phyloP scores from a whole-genome alignment of 2,113 vertebrate genomes.

The Ptyas mucosa region DNA sequence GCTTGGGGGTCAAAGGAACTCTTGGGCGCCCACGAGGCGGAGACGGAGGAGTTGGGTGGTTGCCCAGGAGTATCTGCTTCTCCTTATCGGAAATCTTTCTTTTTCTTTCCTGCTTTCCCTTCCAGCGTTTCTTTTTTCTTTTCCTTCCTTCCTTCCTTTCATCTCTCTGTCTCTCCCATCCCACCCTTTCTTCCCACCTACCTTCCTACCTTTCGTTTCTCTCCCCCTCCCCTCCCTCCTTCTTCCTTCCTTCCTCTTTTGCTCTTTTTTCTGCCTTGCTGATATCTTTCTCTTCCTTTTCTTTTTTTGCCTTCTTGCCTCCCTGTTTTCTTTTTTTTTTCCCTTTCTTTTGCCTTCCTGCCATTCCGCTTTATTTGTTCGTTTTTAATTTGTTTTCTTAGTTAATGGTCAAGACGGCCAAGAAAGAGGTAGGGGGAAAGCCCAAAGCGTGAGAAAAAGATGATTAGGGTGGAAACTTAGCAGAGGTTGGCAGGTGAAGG shows the following conservation, averaged over 20 bases:
- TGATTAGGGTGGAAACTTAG: neutral
- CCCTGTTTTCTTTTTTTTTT: neutral
- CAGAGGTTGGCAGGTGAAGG: neutral
- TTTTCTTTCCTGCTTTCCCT: neutral
- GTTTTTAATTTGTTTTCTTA: neutral
- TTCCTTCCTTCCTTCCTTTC: neutral
- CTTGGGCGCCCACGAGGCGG: neutral
- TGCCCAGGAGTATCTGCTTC: neutral
- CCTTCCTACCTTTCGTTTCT: neutral
- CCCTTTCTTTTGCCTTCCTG: neutral
- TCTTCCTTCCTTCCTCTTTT: too few relatives aligned
- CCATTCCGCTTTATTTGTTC: neutral
- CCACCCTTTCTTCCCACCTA: too few relatives aligned
- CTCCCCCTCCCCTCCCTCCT: too few relatives aligned
- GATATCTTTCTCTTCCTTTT: neutral
- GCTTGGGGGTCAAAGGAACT: neutral
- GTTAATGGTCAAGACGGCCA: neutral
- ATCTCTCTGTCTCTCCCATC: too few relatives aligned
- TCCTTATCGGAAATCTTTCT: neutral
- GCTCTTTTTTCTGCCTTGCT: neutral
- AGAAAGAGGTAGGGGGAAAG: neutral
- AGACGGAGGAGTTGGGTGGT: neutral
- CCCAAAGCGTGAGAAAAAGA: neutral
- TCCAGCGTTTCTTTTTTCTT: neutral
- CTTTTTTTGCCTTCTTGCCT: too few relatives aligned